Percentiles rank a stretch among this genome's conserved stretches.
phyloP scores from a whole-genome alignment of 2,888 invertebrate species.

The Troides oblongomaculatus region DNA sequence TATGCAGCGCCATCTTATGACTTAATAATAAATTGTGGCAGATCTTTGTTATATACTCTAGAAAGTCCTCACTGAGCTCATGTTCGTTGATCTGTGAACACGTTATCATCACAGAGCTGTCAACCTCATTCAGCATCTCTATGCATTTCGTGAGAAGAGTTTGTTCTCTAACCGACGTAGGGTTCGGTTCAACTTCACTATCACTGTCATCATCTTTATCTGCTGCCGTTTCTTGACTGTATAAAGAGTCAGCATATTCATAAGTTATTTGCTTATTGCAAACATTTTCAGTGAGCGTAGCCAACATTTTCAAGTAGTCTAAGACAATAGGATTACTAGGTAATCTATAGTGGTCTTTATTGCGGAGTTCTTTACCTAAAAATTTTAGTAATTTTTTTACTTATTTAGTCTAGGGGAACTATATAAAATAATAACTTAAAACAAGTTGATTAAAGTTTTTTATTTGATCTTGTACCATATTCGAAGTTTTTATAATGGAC shows the following conservation, averaged over 20 bases:
- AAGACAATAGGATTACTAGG: slow-evolving; percentile 75
- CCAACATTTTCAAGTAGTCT: slow-evolving; percentile 69
- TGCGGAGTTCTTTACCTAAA: slow-evolving; percentile 71
- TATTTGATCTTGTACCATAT: too few species aligned
- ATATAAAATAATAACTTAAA: background rate
- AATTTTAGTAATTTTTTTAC: background rate
- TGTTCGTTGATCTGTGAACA: slow-evolving; percentile 75
- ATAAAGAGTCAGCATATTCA: slow-evolving; percentile 71
- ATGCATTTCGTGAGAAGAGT: slow-evolving; percentile 79
- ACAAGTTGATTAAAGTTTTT: too few species aligned
- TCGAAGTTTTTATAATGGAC: too few species aligned
- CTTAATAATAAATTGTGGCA: slow-evolving; percentile 92
- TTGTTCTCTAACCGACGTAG: slow-evolving; percentile 69
- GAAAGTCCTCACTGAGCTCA: slow-evolving; percentile 74
- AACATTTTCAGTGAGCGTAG: slow-evolving; percentile 66
- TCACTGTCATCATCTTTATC: slow-evolving; percentile 81
- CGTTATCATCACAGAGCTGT: slow-evolving; percentile 60
- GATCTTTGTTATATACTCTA: slow-evolving; percentile 86
- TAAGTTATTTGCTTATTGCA: slow-evolving; percentile 69
- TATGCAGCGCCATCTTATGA: slow-evolving; percentile 90
- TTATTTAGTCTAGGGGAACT: background rate
- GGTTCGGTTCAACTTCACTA: slow-evolving; percentile 74
- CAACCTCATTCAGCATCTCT: slow-evolving; percentile 83
- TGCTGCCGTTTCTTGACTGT: slow-evolving; percentile 67
- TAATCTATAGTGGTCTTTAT: slow-evolving; percentile 75